Evolutionary conservation across 2,888 invertebrate species (phyloP).

Genomic region (Lacanobia wlatinum): DNA sequence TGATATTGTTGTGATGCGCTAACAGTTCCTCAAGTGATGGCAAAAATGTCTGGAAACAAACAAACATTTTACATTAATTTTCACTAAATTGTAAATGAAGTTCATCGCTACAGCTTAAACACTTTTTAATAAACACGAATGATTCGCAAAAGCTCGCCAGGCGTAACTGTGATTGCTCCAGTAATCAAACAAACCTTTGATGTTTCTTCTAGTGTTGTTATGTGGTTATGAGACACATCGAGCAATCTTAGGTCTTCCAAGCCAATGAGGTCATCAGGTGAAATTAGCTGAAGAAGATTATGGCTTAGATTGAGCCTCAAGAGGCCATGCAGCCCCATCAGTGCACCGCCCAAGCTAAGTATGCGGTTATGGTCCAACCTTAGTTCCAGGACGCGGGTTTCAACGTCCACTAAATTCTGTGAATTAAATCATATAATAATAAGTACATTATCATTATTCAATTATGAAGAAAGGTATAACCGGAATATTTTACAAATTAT

Average conservation of each 20-base stretch:
- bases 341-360: constrained; percentile 93
- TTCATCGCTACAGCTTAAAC: constrained; percentile 46
- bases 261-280: constrained; percentile 95
- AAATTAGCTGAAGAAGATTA: constrained; percentile 93
- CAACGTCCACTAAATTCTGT: constrained; percentile 94
- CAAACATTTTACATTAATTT: constrained; percentile 10
- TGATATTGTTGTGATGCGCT: constrained; percentile 94
- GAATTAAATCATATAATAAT: constrained; percentile 51
- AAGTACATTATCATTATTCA: not conserved
- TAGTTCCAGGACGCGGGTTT: constrained; percentile 93
- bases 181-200: constrained; percentile 92
- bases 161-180: constrained; percentile 57
- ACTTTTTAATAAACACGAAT: constrained; percentile 9
- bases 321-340: constrained; percentile 94
- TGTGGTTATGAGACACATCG: constrained; percentile 94
- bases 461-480: not conserved
- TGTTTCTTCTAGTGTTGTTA: constrained; percentile 95
- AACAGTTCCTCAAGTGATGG: constrained; percentile 94
- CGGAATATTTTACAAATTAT: constrained; percentile 47
- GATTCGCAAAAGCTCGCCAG: constrained; percentile 67
- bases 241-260: constrained; percentile 93
- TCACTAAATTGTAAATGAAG: not conserved
- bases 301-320: constrained; percentile 94
- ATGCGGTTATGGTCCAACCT: constrained; percentile 94
- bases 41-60: constrained; percentile 93